Percentiles rank a stretch among this genome's conserved stretches.
These are phyloP conservation scores for Lepisosteus oculatus DNA, from an alignment of 2,113 vertebrate species.

Conservation along the genomic window DNA sequence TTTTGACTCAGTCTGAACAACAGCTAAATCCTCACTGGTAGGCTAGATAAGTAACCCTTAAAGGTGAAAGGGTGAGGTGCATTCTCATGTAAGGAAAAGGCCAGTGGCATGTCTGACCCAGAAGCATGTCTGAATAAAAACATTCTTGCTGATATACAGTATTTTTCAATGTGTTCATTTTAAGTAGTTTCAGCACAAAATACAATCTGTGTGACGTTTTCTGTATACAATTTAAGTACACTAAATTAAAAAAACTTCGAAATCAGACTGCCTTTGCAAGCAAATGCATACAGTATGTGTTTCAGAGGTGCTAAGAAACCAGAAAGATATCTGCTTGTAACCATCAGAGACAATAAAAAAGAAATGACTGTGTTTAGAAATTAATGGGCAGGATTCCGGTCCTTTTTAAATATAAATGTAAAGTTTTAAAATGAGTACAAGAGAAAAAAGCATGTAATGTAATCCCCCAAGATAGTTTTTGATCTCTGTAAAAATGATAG, in stretches of 20 bases:
- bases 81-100: constrained; percentile 31
- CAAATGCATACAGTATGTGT: constrained; percentile 26
- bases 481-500: constrained; percentile 5
- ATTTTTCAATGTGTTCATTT: constrained; percentile 6
- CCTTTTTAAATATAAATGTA: constrained; percentile 55
- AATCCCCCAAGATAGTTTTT: constrained; percentile 15
- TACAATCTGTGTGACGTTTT: not conserved
- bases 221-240: not conserved
- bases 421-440: constrained; percentile 38
- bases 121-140: constrained; percentile 4
- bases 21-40: constrained; percentile 54
- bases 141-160: constrained; percentile 1
- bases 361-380: constrained; percentile 43
- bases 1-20: too few species aligned
- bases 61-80: constrained; percentile 21
- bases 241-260: constrained; percentile 6
- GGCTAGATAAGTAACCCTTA: constrained; percentile 26
- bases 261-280: constrained; percentile 4
- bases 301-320: constrained; percentile 46
- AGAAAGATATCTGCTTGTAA: not conserved
- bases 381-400: constrained; percentile 40
- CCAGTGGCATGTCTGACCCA: not conserved
- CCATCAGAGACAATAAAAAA: constrained; percentile 27
- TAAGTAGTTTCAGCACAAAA: constrained; percentile 11
- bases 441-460: constrained; percentile 15